Conservation (phyloP, 1,140 invertebrate genomes). For the Formica selysi region DNA sequence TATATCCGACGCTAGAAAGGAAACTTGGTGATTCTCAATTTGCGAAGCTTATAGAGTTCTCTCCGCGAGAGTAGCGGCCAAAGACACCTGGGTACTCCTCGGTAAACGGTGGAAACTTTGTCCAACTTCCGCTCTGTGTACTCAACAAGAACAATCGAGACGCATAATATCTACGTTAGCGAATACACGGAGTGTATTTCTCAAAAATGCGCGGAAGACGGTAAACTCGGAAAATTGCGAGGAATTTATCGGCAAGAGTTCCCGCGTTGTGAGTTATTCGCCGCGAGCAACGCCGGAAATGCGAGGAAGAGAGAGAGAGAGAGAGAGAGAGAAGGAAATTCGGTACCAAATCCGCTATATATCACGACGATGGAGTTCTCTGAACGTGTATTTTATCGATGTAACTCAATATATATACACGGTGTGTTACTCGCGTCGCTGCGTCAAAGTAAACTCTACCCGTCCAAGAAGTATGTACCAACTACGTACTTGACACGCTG, state of each 20-base stretch:
- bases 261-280: constrained; percentile 21
- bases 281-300: constrained; percentile 34
- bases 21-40: constrained; percentile 76
- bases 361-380: constrained; percentile 1
- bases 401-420: constrained; percentile 8
- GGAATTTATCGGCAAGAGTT: constrained; percentile 44
- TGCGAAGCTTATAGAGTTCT: constrained; percentile 57
- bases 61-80: constrained; percentile 35
- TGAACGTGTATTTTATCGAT: constrained; percentile 35
- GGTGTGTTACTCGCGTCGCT: background rate
- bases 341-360: constrained; percentile 3
- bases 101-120: constrained; percentile 67
- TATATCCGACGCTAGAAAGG: background rate
- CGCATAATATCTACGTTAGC: constrained; percentile 61
- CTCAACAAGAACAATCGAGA: constrained; percentile 60
- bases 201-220: constrained; percentile 9
- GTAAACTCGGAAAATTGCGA: constrained; percentile 15
- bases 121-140: constrained; percentile 3
- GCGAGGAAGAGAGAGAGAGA: background rate
- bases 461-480: constrained; percentile 35
- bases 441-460: constrained; percentile 25
- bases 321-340: background rate
- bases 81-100: constrained; percentile 70
- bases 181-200: background rate
- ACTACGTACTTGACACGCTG: constrained; percentile 38